phyloP scores from a whole-genome alignment of 2,113 vertebrate genomes.

The Cepphus grylle region DNA sequence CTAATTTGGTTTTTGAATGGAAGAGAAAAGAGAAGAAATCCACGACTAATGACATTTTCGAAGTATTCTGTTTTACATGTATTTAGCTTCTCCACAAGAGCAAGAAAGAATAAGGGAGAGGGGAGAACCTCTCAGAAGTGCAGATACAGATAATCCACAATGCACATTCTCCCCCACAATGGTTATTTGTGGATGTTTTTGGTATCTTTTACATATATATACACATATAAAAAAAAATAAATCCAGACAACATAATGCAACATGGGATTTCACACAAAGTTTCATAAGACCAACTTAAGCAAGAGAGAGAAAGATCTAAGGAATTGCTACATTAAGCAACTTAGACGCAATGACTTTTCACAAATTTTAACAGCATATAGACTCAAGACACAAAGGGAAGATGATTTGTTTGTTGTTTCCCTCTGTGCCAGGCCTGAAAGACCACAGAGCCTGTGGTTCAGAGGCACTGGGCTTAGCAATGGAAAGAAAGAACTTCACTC shows the following conservation, averaged over 20 bases:
- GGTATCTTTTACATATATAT: background rate
- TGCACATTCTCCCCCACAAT: background rate
- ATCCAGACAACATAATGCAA: background rate
- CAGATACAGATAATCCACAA: background rate
- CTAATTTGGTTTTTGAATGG: background rate
- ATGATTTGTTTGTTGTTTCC: background rate
- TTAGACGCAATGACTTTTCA: background rate
- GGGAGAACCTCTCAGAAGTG: background rate
- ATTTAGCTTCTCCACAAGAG: background rate
- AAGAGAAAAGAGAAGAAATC: background rate
- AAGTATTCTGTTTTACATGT: background rate
- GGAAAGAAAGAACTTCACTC: background rate
- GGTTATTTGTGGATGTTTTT: background rate
- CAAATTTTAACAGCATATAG: background rate
- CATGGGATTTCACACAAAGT: background rate
- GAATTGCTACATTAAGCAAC: background rate
- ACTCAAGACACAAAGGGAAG: background rate
- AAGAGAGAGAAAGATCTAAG: background rate
- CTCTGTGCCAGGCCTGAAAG: background rate
- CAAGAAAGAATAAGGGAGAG: background rate
- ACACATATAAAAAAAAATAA: background rate
- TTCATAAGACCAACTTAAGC: constrained; percentile 5
- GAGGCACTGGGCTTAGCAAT: background rate
- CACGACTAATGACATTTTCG: background rate
- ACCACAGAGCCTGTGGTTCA: background rate